Evolutionary conservation across 1,140 invertebrate species (phyloP), one percentile per base, ranked within the genome.

Genomic region (Cydia splendana): DNA sequence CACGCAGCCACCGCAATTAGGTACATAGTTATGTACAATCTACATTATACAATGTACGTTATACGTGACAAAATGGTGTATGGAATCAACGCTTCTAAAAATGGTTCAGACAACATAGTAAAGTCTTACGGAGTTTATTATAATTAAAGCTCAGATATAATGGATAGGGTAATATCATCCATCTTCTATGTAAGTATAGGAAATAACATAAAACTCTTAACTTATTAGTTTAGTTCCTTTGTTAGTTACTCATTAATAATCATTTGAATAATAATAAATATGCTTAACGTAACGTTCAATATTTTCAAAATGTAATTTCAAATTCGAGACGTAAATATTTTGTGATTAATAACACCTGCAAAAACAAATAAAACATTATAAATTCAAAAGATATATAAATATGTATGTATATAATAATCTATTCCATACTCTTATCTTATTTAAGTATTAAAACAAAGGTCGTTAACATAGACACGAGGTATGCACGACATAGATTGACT

Each of bases 61-160:
- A 45, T 45, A n/a, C 15, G 24, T n/a, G 20, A 10, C 57, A 62
- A 4, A 62, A 2, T 62, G 15, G 34, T 38, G 34, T 42, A 18
- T 38, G 67, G 30, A n/a, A 15, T 71, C n/a, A 42, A 69, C 15
- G 12, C 15, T 10, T 71, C 2, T 18, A 42, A 45, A 45, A 71
- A 42, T 12, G 38, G 2, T 18, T 71, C n/a, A 10, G 3, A 82
- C 77, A 82, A 80, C 79, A 78, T 79, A 81, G 86, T 85, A 74
- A 83, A 86, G 83, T 90, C 87, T 87, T 86, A 85, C 80, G 76
- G 85, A 87, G 83, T 90, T 90, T 88, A 91, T 83, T 82, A 88
- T 92, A 91, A 90, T 92, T 92, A 92, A 92, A 92, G 90, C 91
- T 92, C 87, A 89, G 88, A 88, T 88, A 87, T 88, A 87, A 87